These are phyloP conservation scores for Perca fluviatilis DNA, from an alignment of 2,113 vertebrate species.

Conservation along the genomic window DNA sequence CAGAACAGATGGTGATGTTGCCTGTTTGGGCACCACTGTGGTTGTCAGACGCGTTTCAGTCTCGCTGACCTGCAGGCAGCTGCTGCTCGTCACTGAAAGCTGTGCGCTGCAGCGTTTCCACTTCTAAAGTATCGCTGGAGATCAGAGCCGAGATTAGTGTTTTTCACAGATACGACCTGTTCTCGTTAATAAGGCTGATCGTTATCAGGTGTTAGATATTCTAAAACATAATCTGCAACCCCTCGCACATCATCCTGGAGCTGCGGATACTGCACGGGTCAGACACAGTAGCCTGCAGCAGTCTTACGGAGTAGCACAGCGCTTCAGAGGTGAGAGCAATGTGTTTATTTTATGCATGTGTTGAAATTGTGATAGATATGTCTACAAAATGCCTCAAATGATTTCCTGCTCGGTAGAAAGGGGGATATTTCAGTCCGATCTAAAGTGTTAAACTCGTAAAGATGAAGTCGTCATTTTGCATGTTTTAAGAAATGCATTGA, in stretches of 20 bases:
- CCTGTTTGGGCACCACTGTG: slow-evolving; percentile 59
- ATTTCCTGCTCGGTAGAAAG: not conserved
- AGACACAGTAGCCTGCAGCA: slow-evolving; percentile 61
- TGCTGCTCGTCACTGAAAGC: slow-evolving; percentile 81
- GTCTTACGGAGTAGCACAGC: slow-evolving; percentile 40
- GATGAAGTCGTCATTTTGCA: slow-evolving; percentile 28
- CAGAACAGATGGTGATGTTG: slow-evolving; percentile 82
- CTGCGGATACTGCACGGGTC: slow-evolving; percentile 63
- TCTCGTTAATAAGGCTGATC: not conserved
- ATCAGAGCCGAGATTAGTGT: not conserved
- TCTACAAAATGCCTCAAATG: too few species aligned
- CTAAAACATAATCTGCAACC: slow-evolving; percentile 8
- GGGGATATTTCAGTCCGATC: not conserved
- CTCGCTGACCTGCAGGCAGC: slow-evolving; percentile 88
- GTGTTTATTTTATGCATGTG: slow-evolving; percentile 38
- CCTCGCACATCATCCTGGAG: slow-evolving; percentile 34
- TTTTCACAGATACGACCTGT: not conserved
- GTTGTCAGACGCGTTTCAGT: slow-evolving; percentile 66
- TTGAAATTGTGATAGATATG: slow-evolving; percentile 3
- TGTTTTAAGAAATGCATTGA: slow-evolving; percentile 30
- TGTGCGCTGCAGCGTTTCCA: slow-evolving; percentile 60
- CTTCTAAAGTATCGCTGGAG: slow-evolving; percentile 20
- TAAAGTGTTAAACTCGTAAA: slow-evolving; percentile 4
- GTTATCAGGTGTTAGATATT: not conserved
- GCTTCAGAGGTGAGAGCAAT: slow-evolving; percentile 69